Evolutionary conservation across 2,113 vertebrate species (phyloP), one percentile per base, ranked within the genome.

Genomic region (Pipa parva): DNA sequence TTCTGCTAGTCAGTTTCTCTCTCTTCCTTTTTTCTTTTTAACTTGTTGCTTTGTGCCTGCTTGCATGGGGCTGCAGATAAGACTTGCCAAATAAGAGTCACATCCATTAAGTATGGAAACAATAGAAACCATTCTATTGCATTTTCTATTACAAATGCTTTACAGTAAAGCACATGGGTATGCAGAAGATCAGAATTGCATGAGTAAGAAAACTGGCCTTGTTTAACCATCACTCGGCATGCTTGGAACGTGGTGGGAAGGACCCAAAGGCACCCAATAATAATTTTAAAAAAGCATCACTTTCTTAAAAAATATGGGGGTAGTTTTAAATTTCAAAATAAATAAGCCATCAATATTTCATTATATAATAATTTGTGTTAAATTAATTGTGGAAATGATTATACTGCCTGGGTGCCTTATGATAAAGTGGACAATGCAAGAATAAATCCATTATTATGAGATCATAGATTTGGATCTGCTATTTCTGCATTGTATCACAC

Each of bases 31-130:
- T 85, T 86, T 83, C 18, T 85, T 84, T 84, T 80, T 72, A 84
- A 73, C 87, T 81, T 80, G 83, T 84, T 88, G 86, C 85, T 88
- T 88, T 86, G 88, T 99, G 97, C 97, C 93, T 99, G 95, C 94
- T 97, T 99, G 97, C 97, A 99, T 99, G 97, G 89, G 86, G 85
- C 89, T 89, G 88, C 77, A 81, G 88, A 82, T 81, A n/a, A 87
- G 80, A 82, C 83, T 72, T 76, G 85, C 83, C 81, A 83, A n/a
- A 80, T 81, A 66, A 84, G 74, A 84, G 82, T 82, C 89, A 88
- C 83, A 74, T 87, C 81, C 88, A 89, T 88, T 78, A 76, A 81
- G 75, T 77, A 45, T 52, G 65, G 71, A 79, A 73, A 82, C 11
- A 72, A 52, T 65, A 63, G 73, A 76, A 79, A 70, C 75, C 79